Evolutionary conservation across 2,888 invertebrate genomes (phyloP), one percentile per base, ranked within the genome.

Genomic region (Euphydryas editha): DNA sequence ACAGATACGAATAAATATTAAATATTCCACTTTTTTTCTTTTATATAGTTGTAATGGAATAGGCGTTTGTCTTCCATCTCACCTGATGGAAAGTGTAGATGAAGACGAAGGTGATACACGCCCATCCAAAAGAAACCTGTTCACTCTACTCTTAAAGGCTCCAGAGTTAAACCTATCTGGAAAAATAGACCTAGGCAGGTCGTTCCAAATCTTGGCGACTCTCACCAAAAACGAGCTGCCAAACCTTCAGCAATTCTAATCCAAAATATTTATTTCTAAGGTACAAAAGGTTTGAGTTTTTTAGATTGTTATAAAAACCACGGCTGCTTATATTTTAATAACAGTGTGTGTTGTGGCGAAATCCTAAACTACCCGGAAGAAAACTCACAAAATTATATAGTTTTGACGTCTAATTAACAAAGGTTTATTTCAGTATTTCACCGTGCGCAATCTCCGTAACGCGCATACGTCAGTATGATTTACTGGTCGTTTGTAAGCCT

Each of bases 401-500:
- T 64, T 59, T 49, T 59, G 68, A 67, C 67, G 62, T 62, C 73
- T 76, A 70, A 75, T 76, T 78, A 77, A 80, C 78, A 79, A 81
- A 79, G 73, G 77, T 74, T 76, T 74, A 79, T 76, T 77, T 75
- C 73, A 71, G 73, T 73, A 76, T 72, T 75, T 60, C 62, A 67
- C 54, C 59, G 58, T 56, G 68, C 51, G 65, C 70, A 72, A 70
- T 74, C 71, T 72, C 70, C 72, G 69, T 72, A 74, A 74, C 66
- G 70, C 71, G 30, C 30, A 30, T 30, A 73, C 62, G 72, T 72
- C 71, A 67, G 59, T 65, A 65, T 73, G 74, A 76, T 75, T 77
- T 75, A 72, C 73, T 70, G 58, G 65, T 51, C 67, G 70, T 72
- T 73, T 71, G 70, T 71, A 65, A 54, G 61, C 62, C 66, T 67